These are phyloP conservation scores for Chrysopilus asiliformis DNA, from an alignment of 2,888 invertebrate species.

Conservation along the genomic window DNA sequence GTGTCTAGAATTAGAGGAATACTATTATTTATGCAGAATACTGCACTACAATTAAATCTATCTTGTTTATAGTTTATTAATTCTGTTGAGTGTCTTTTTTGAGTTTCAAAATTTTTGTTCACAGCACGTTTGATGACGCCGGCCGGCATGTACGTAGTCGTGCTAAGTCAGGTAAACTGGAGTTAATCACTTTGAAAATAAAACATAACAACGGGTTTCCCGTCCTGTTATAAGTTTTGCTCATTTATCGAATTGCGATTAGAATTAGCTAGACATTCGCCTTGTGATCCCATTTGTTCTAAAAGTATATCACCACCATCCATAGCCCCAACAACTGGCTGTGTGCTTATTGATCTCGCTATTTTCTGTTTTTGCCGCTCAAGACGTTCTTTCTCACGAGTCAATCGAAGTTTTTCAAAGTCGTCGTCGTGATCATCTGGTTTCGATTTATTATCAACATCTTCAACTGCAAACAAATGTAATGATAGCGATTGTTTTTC, in stretches of 20 bases:
- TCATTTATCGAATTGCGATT: background rate
- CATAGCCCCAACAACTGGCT: slow-evolving; percentile 6
- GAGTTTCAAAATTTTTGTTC: too few relatives aligned
- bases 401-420: slow-evolving; percentile 53
- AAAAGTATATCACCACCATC: background rate
- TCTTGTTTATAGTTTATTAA: too few relatives aligned
- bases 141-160: too few relatives aligned
- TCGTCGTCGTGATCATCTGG: slow-evolving; percentile 41
- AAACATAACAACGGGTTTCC: slow-evolving; percentile 4
- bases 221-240: slow-evolving; percentile 9
- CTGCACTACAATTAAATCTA: too few relatives aligned
- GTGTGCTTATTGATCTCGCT: slow-evolving; percentile 39
- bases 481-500: slow-evolving; percentile 2
- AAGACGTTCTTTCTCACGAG: slow-evolving; percentile 54
- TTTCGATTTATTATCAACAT: slow-evolving; percentile 24
- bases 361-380: slow-evolving; percentile 47
- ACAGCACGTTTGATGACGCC: too few relatives aligned
- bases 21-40: too few relatives aligned
- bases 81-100: too few relatives aligned
- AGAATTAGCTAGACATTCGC: background rate
- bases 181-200: slow-evolving; percentile 8
- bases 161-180: background rate
- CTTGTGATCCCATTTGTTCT: slow-evolving; percentile 1
- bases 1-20: too few relatives aligned
- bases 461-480: slow-evolving; percentile 20